Percentiles rank a stretch among this genome's conserved stretches.
These are phyloP conservation scores for Spea hammondii DNA, from an alignment of 2,797 vertebrate genomes.

Conservation along the genomic window DNA sequence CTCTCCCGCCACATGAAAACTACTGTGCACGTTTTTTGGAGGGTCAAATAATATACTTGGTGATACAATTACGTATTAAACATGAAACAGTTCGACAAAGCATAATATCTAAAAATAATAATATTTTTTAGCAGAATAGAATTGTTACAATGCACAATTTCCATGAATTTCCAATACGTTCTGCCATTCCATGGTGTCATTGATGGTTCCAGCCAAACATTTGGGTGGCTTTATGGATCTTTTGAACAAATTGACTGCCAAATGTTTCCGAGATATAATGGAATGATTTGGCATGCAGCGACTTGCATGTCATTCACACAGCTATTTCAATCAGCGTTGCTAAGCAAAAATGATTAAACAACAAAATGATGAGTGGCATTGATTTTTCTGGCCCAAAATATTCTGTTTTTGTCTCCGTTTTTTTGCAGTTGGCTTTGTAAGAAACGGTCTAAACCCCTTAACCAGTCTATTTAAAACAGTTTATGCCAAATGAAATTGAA, in stretches of 20 bases:
- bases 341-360: constrained; percentile 33
- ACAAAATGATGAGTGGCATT: constrained; percentile 27
- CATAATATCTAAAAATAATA: no score
- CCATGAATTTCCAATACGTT: background rate
- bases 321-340: constrained; percentile 30
- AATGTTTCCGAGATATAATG: background rate
- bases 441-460: background rate
- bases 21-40: no score
- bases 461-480: constrained; percentile 13
- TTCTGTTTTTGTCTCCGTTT: background rate
- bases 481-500: constrained; percentile 15
- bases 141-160: background rate
- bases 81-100: no score
- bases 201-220: background rate
- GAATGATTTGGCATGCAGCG: constrained; percentile 7
- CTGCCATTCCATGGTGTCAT: background rate
- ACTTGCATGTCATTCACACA: constrained; percentile 20
- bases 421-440: constrained; percentile 27
- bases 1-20: no score
- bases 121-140: background rate
- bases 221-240: background rate
- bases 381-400: constrained; percentile 17
- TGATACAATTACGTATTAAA: no score
- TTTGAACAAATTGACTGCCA: constrained; percentile 10
- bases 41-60: no score